Evolutionary conservation across 2,888 invertebrate genomes (phyloP).

Genomic region (Heteropelma amictum): DNA sequence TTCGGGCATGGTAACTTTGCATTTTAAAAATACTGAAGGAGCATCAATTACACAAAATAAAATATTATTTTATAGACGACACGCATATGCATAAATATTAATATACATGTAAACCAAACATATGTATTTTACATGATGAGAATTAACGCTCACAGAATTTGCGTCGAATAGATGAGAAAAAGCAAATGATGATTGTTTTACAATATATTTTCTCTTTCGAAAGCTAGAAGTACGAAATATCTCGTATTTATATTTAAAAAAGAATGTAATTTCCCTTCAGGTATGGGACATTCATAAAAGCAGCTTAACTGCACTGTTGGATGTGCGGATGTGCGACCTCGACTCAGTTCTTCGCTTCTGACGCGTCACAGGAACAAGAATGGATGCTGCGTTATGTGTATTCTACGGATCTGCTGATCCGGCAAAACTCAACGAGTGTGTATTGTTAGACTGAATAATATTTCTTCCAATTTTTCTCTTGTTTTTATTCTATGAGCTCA

Average conservation of each 20-base stretch:
- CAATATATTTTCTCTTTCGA: no score
- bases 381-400: conserved; percentile 64
- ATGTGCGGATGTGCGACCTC: conserved; percentile 47
- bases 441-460: conserved; percentile 54
- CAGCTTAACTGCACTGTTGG: conserved; percentile 74
- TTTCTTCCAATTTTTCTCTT: conserved; percentile 8
- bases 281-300: conserved; percentile 74
- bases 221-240: no score
- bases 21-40: no score
- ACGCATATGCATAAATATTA: no score
- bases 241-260: conserved; percentile 62
- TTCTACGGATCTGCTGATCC: conserved; percentile 74
- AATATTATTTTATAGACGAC: no score
- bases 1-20: no score
- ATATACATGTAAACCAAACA: no score
- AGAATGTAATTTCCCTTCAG: conserved; percentile 67
- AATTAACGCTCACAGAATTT: no score
- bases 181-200: no score
- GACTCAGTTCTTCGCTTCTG: conserved; percentile 7
- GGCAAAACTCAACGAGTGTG: conserved; percentile 66
- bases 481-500: conserved; percentile 34
- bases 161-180: no score
- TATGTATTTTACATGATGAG: no score
- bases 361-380: conserved; percentile 20
- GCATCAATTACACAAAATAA: no score